Conservation (phyloP, 2,888 invertebrate genomes). For the Raillietiella orientalis region DNA sequence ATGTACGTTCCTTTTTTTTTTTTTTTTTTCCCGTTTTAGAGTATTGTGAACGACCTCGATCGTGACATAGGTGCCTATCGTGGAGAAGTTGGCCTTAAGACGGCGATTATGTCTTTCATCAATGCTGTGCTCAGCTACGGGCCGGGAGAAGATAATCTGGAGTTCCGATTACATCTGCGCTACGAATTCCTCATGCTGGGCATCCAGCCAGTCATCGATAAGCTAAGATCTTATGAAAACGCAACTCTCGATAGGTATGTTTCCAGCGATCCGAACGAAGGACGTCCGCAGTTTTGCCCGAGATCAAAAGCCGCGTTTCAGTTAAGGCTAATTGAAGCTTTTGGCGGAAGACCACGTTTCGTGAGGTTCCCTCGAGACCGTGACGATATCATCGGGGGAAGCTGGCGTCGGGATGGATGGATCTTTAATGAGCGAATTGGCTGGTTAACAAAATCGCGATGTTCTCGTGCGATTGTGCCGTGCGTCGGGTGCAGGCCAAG, state of each 20-base stretch:
- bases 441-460: too few species aligned
- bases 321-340: too few species aligned
- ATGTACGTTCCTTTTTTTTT: slow-evolving; percentile 1
- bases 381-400: too few species aligned
- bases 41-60: slow-evolving; percentile 66
- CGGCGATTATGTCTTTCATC: slow-evolving; percentile 89
- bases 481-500: too few species aligned
- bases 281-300: too few species aligned
- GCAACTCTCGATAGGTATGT: slow-evolving; percentile 43
- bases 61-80: slow-evolving; percentile 61
- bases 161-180: slow-evolving; percentile 73
- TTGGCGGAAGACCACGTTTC: too few species aligned
- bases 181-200: slow-evolving; percentile 91
- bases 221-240: slow-evolving; percentile 65
- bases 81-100: slow-evolving; percentile 74
- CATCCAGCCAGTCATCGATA: slow-evolving; percentile 79
- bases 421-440: too few species aligned
- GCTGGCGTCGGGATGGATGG: too few species aligned
- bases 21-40: slow-evolving; percentile 15
- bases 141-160: slow-evolving; percentile 73
- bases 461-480: too few species aligned
- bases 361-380: too few species aligned
- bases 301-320: too few species aligned
- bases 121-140: slow-evolving; percentile 90
- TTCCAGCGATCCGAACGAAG: too few species aligned